A percentile compares a stretch with the other conserved stretches of the same genome.
Evolutionary conservation across 2,797 vertebrate genomes (phyloP).

Genomic region (Megaceryle alcyon): DNA sequence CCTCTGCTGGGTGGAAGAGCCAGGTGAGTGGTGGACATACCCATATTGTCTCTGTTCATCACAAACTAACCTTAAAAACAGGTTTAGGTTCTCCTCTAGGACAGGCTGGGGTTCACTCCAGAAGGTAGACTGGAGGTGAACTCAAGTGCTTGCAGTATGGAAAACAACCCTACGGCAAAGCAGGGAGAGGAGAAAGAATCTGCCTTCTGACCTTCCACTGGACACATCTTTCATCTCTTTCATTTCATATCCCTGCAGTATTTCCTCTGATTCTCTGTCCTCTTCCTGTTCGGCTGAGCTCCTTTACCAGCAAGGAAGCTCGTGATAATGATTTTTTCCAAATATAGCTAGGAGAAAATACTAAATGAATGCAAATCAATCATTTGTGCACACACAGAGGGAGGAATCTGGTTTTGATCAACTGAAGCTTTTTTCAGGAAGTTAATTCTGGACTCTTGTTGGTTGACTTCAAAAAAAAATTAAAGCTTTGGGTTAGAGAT

Average conservation of each 20-base stretch:
- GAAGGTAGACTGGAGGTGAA: neutral
- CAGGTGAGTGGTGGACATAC: neutral
- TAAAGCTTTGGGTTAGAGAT: neutral
- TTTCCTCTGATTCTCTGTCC: neutral
- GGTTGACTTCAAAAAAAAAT: slow-evolving; percentile 13
- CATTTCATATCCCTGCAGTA: neutral
- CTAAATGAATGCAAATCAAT: neutral
- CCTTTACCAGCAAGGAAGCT: neutral
- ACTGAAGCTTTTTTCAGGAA: neutral
- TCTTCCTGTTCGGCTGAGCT: neutral
- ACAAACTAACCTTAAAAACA: neutral
- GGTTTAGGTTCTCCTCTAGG: neutral
- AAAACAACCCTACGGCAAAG: neutral
- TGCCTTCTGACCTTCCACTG: neutral
- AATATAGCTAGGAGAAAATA: neutral
- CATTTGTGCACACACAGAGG: neutral
- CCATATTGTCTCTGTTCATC: rapidly evolving
- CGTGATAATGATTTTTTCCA: neutral
- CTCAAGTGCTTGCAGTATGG: neutral
- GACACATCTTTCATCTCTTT: neutral
- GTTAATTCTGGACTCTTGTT: neutral
- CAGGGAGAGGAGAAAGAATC: neutral
- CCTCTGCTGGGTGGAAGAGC: neutral
- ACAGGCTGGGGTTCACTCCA: neutral
- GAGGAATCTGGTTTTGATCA: slow-evolving; percentile 13